These are phyloP conservation scores for Eilema sororculum DNA, from an alignment of 2,888 invertebrate species.

Conservation along the genomic window DNA sequence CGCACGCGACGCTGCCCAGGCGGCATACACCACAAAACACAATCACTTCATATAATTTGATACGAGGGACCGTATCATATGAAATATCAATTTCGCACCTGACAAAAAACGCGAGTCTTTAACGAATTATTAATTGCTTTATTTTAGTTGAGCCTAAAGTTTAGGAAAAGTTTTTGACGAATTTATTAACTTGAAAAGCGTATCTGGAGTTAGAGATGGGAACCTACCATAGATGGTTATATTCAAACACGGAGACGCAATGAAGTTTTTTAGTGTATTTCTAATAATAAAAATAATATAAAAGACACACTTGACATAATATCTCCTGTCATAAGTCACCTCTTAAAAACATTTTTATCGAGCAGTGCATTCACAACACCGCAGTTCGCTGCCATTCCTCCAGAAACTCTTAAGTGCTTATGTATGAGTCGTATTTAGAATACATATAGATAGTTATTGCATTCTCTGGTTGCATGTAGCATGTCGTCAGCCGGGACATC, in stretches of 20 bases:
- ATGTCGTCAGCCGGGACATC: slow-evolving; percentile 61
- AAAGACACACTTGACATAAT: not conserved
- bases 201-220: not conserved
- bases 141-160: slow-evolving; percentile 15
- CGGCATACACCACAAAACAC: slow-evolving; percentile 50
- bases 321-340: not conserved
- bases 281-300: too few relatives aligned
- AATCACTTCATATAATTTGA: slow-evolving; percentile 57
- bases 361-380: not conserved
- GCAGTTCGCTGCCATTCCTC: not conserved
- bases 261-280: not conserved
- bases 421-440: slow-evolving; percentile 7
- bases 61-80: slow-evolving; percentile 37
- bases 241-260: too few relatives aligned
- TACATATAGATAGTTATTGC: slow-evolving; percentile 15
- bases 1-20: slow-evolving; percentile 34
- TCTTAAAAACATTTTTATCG: too few relatives aligned
- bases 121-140: slow-evolving; percentile 32
- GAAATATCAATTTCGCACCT: slow-evolving; percentile 53
- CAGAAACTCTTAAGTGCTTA: slow-evolving; percentile 17
- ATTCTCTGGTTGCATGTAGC: slow-evolving; percentile 33
- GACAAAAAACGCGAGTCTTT: slow-evolving; percentile 31
- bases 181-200: not conserved
- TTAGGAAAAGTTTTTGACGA: slow-evolving; percentile 7
- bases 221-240: too few relatives aligned